Evolutionary conservation across 2,113 vertebrate species (phyloP).

Genomic region (Xyrauchen texanus): DNA sequence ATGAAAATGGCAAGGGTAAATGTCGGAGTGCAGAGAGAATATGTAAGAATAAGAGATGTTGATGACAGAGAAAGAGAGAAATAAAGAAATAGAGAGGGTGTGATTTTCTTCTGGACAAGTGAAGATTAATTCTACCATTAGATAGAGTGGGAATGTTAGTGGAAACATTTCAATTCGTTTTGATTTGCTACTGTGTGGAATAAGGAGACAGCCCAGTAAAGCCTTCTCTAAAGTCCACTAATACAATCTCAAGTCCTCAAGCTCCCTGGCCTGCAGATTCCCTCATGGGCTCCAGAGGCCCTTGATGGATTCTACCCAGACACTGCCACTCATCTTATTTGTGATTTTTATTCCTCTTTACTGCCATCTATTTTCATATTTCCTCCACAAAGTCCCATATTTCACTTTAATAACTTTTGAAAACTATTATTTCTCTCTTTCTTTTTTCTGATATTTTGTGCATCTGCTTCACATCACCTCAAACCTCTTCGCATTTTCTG

Average conservation of each 20-base stretch:
- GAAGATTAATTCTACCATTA: slow-evolving; percentile 67
- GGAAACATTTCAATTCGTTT: slow-evolving; percentile 59
- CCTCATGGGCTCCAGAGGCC: neutral
- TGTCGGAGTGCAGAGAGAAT: neutral
- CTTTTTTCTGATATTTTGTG: slow-evolving; percentile 22
- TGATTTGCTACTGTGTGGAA: neutral
- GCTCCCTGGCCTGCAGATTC: neutral
- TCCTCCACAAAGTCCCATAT: neutral
- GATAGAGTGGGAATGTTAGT: slow-evolving; percentile 54
- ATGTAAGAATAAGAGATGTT: slow-evolving; percentile 1
- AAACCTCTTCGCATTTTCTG: slow-evolving; percentile 17
- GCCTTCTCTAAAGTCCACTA: slow-evolving; percentile 20
- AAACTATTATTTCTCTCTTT: slow-evolving; percentile 8
- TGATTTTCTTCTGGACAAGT: slow-evolving; percentile 62
- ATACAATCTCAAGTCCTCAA: slow-evolving; percentile 24
- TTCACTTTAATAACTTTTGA: slow-evolving; percentile 7
- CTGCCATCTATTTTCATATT: slow-evolving; percentile 8
- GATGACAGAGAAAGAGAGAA: slow-evolving; percentile 7
- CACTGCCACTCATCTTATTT: slow-evolving; percentile 4
- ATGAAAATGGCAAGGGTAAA: neutral
- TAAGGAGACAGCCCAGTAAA: slow-evolving; percentile 3
- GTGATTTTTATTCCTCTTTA: neutral
- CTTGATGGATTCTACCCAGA: neutral
- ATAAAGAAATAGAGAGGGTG: slow-evolving; percentile 7
- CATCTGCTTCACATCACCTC: slow-evolving; percentile 13